phyloP scores from a whole-genome alignment of 2,113 vertebrate species.

The Trichechus manatus region DNA sequence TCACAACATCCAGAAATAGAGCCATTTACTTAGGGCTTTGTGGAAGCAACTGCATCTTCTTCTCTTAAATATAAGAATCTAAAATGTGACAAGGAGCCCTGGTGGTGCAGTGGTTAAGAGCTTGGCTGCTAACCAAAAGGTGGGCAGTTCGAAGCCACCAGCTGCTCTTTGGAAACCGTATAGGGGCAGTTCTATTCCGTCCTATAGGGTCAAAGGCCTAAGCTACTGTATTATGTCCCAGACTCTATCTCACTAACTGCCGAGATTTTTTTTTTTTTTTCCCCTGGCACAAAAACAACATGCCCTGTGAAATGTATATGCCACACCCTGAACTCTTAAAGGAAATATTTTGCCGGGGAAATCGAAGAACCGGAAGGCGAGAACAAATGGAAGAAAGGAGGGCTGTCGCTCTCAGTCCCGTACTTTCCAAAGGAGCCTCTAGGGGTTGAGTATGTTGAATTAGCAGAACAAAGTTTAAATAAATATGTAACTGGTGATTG shows the following conservation, averaged over 20 bases:
- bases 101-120: too few species aligned
- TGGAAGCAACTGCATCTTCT: neutral
- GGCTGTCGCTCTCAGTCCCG: constrained; percentile 18
- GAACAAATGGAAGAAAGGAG: neutral
- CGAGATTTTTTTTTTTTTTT: neutral
- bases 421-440: constrained; percentile 78
- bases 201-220: neutral
- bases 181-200: too few species aligned
- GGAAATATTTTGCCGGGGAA: constrained; percentile 72
- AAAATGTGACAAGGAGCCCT: neutral
- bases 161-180: too few species aligned
- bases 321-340: constrained; percentile 38
- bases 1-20: neutral
- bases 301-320: neutral
- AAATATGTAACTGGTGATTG: constrained; percentile 56
- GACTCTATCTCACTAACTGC: neutral
- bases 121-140: too few species aligned
- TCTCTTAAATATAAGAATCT: neutral
- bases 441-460: constrained; percentile 46
- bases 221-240: neutral
- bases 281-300: neutral
- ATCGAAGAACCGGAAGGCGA: constrained; percentile 73
- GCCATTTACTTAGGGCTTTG: neutral
- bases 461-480: constrained; percentile 65
- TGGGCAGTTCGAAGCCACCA: too few species aligned